Evolutionary conservation across 2,888 invertebrate species (phyloP), one percentile per base, ranked within the genome.

Genomic region (Idaea aversata): DNA sequence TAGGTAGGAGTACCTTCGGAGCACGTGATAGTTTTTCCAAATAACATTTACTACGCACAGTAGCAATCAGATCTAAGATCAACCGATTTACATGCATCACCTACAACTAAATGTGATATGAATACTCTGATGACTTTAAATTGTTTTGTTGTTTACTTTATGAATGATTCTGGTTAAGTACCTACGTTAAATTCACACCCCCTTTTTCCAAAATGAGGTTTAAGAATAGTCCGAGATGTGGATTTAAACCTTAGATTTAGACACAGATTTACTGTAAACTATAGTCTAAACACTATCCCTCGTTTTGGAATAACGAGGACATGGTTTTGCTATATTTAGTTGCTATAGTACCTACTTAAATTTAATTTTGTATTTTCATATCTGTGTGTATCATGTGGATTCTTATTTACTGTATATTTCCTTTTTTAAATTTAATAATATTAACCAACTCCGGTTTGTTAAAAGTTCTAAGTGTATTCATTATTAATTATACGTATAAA

Each of bases 21-120:
- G 77, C 79, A 85, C 90, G 90, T 90, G 91, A 88, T 82, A 76
- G 75, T 84, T 83, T 87, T 88, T 78, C 76, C 69, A 73, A 84
- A 80, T 47, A 47, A 13, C 3, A 70, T 71, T 66, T 65, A 69
- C 77, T 74, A 75, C 77, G 76, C 80, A 90, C 91, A 80, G 91
- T 90, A 91, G 91, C 91, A 76, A 75, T 80, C 75, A 75, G 74
- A 74, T 65, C 73, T 72, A 74, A 87, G 85, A 86, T 85, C 76
- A 76, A 73, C 78, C 81, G 81, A 88, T 90, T 90, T 84, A 84
- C 86, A 91, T 91, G 84, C 88, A 73, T 78, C 75, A 76, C 75
- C 69, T 77, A 81, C 76, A 77, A 70, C 76, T 79, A 79, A 83
- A 81, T 88, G 85, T 84, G 85, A 80, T 80, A 86, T 82, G 87